Percentiles rank a stretch among this genome's conserved stretches.
Evolutionary conservation across 2,888 invertebrate genomes (phyloP).

Genomic region (Slavum lentiscoides): DNA sequence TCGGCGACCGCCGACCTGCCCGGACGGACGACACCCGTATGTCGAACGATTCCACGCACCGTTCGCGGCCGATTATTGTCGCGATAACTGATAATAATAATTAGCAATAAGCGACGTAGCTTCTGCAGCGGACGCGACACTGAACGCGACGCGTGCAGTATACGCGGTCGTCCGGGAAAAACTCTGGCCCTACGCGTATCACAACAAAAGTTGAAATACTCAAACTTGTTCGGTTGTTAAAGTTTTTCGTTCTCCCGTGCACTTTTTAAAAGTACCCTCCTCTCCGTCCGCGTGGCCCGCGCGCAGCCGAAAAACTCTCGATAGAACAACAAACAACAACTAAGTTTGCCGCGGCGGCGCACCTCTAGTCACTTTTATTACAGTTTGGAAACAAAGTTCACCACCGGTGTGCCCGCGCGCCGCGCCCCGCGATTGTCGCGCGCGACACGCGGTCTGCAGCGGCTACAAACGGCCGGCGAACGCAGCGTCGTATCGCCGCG

Average conservation of each 20-base stretch:
- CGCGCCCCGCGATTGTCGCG: slow-evolving; percentile 4
- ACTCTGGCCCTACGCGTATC: not conserved
- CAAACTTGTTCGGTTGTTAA: slow-evolving; percentile 17
- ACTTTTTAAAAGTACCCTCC: not conserved
- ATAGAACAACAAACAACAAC: slow-evolving; percentile 53
- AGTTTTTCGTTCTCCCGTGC: slow-evolving; percentile 41
- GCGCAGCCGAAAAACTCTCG: slow-evolving; percentile 34
- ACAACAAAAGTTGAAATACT: slow-evolving; percentile 36
- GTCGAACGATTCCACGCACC: too few species aligned
- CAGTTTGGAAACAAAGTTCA: slow-evolving; percentile 53
- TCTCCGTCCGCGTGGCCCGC: too few species aligned
- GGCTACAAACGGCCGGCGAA: not conserved
- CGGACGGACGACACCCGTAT: not conserved
- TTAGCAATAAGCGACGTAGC: too few species aligned
- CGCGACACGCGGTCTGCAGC: not conserved
- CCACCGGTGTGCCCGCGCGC: slow-evolving; percentile 40
- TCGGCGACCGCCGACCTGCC: not conserved
- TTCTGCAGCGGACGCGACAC: too few species aligned
- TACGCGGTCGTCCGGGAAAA: too few species aligned
- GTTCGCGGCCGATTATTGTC: too few species aligned
- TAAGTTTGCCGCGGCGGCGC: slow-evolving; percentile 40
- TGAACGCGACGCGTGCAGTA: too few species aligned
- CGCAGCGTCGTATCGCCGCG: not conserved
- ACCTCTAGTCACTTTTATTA: slow-evolving; percentile 53
- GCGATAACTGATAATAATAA: too few species aligned